Base-by-base conservation (phyloP, 53 echinoderm and acorn worm genomes). In the Crossaster papposus region DNA sequence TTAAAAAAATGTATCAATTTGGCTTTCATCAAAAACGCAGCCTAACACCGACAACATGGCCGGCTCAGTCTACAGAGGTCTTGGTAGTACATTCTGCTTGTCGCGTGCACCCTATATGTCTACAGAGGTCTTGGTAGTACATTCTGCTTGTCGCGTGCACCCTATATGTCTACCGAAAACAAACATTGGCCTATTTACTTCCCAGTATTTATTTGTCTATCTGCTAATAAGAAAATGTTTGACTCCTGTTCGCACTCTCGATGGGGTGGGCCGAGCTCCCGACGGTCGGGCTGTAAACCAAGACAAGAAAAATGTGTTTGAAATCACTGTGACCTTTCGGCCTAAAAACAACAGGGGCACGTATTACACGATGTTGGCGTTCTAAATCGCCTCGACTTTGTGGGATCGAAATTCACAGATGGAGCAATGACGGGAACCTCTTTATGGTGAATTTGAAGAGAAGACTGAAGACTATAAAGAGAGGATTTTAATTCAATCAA, bases 281-380 rank as follows among this genome's bases (percentile, higher is more conserved):
- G 68, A 68, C 31, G 22, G 75, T 78, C 6, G 51, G 51, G 26
- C 10, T 23, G 78, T 78, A 78, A 51, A 4, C n/a, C 51, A 14
- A 11, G 10, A 74, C 64, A 24, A n/a, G 63, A 68, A 55, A 24
- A 77, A 87, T 30, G 87, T 87, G 87, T 87, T 77, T 87, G 2
- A 73, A 87, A 77, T 55, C 63, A 35, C 24, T 35, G 14, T 77
- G 87, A 87, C 87, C 87, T 58, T 14, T 7, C 51, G 87, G 76
- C 63, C 75, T 35, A 87, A 87, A 30, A 87, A 77, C 87, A 87
- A 87, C 84, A 84, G 84, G 84, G 72, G 84, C 44, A 44, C 44
- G 9, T 9, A 44, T n/a, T 44, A 38, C 72, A 38, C 81, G 62
- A 30, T 31, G 81, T 58, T 34, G 81, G 32, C 62, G 31, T 62